Percentiles rank a stretch among this genome's conserved stretches.
Conservation (phyloP, 2,113 vertebrate genomes). For the Merops nubicus region DNA sequence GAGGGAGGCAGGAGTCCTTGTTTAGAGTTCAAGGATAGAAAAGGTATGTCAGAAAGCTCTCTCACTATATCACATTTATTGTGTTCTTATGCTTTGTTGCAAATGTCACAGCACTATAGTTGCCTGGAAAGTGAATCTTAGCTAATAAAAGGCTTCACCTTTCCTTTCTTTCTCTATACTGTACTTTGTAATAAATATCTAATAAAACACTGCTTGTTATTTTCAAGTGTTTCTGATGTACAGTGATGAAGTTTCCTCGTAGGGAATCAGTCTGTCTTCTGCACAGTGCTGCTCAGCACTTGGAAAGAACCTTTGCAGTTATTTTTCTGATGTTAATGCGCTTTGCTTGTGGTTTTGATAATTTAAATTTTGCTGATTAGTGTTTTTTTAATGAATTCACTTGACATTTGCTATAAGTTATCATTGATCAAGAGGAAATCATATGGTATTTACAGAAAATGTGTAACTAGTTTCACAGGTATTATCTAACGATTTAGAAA, state of each 20-base stretch:
- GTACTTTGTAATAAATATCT: background rate
- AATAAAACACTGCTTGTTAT: background rate
- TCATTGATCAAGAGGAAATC: background rate
- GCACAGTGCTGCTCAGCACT: background rate
- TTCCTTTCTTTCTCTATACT: background rate
- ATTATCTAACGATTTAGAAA: background rate
- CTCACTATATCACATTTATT: constrained; percentile 61
- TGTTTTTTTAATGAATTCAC: background rate
- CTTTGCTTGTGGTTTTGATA: background rate
- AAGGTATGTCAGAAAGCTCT: constrained; percentile 11
- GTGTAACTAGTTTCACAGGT: background rate
- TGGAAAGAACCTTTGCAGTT: background rate
- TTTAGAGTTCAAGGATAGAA: constrained; percentile 66
- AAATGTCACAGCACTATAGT: constrained; percentile 59
- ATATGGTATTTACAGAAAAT: background rate
- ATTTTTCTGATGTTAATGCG: background rate
- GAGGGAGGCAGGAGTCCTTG: constrained; percentile 36
- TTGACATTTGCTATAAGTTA: background rate
- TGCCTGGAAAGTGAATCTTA: constrained; percentile 41
- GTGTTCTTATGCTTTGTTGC: constrained; percentile 52
- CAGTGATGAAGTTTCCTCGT: background rate
- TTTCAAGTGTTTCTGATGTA: background rate
- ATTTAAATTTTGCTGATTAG: background rate
- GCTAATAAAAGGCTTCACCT: constrained; percentile 50
- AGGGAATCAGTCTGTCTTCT: background rate